Evolutionary conservation across 2,888 invertebrate species (phyloP), one percentile per base, ranked within the genome.

Genomic region (Noctua janthe): DNA sequence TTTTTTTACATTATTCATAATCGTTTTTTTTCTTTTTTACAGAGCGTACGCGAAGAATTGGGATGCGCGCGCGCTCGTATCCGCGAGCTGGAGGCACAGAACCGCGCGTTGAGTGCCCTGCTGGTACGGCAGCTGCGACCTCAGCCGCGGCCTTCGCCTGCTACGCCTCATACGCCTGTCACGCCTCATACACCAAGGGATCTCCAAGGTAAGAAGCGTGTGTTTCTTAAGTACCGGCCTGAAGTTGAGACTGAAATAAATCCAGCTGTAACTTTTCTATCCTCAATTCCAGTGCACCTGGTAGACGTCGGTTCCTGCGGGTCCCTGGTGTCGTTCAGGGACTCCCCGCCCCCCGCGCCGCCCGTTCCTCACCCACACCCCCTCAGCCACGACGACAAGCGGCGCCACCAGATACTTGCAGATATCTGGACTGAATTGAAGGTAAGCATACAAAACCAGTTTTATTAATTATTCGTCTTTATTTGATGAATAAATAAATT

Each of bases 11-110:
- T n/a, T 11, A 59, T n/a, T 59, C 59, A 59, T 13, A 59, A 59
- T 59, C 23, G 23, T 56, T 0, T 5, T 23, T 20, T n/a, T n/a
- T 54, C 8, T 17, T 49, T 39, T n/a, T 23, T 6, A 0, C 80
- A 98, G 98, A 98, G 98, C 90, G 97, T 98, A 79, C 97, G 98
- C 83, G 98, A 98, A 92, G 98, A 98, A 95, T 97, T 98, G 92
- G 97, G 97, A 79, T 97, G 98, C 84, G 97, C 98, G 29, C 98
- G 98, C 91, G 97, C 97, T 83, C 97, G 98, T 82, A 98, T 98
- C 71, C 97, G 98, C 87, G 98, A 98, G 92, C 96, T 98, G 88
- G 98, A 98, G 94, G 97, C 98, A 54, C 98, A 98, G 93, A 99
- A 99, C 95, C 96, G 98, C 78, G 98, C 98, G 51, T 96, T 99